phyloP scores from a whole-genome alignment of 2,888 invertebrate genomes.

The Harpalus rufipes region DNA sequence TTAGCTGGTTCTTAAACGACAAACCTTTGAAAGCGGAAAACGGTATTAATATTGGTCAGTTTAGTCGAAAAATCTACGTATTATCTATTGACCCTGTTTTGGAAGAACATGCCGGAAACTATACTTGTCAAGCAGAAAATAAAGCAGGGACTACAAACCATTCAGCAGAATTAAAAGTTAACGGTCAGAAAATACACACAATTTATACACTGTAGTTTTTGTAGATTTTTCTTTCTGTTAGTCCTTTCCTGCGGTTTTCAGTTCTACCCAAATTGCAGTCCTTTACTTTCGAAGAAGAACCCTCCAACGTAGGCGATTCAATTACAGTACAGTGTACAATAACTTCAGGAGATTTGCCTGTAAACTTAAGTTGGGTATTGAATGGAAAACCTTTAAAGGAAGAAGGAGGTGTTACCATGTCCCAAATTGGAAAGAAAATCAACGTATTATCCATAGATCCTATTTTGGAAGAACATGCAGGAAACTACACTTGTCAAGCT shows the following conservation, averaged over 20 bases:
- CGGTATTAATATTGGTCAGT: slow-evolving; percentile 80
- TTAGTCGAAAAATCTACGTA: slow-evolving; percentile 83
- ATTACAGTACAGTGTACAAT: slow-evolving; percentile 84
- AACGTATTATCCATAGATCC: slow-evolving; percentile 82
- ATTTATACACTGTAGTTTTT: background rate
- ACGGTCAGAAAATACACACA: slow-evolving; percentile 75
- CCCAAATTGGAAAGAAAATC: slow-evolving; percentile 83
- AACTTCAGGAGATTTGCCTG: slow-evolving; percentile 88
- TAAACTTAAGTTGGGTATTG: slow-evolving; percentile 87
- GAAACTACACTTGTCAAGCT: slow-evolving; percentile 81
- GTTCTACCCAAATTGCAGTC: slow-evolving; percentile 86
- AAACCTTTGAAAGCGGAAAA: slow-evolving; percentile 79
- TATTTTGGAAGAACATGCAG: slow-evolving; percentile 79
- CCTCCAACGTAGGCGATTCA: slow-evolving; percentile 79
- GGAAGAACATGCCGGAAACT: slow-evolving; percentile 80
- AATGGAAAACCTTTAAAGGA: slow-evolving; percentile 81
- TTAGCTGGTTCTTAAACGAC: slow-evolving; percentile 87
- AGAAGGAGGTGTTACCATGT: slow-evolving; percentile 78
- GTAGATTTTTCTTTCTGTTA: background rate
- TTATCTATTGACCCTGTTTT: slow-evolving; percentile 81
- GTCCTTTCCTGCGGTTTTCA: slow-evolving; percentile 10
- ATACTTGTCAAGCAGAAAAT: slow-evolving; percentile 81
- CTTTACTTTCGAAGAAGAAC: slow-evolving; percentile 86
- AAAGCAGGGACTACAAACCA: slow-evolving; percentile 78
- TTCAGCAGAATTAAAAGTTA: slow-evolving; percentile 78